Percentiles rank a stretch among this genome's conserved stretches.
Conservation (phyloP, 2,797 vertebrate species). For the Neostethus bicornis region DNA sequence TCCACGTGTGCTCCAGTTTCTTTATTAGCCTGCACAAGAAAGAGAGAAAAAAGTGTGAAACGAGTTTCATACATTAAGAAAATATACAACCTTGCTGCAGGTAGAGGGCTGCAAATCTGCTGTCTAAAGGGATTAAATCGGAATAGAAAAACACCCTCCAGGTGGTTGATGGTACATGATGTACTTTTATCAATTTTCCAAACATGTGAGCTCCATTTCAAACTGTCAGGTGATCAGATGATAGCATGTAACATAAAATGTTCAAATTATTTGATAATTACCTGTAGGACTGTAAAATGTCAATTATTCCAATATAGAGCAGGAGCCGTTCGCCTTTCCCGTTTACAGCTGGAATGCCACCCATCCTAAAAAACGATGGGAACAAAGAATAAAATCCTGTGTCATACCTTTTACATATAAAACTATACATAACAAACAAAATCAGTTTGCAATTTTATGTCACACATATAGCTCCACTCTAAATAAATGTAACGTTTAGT, state of each 20-base stretch:
- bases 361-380: conserved; percentile 84
- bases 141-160: neutral
- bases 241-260: neutral
- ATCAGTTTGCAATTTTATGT: too few species aligned
- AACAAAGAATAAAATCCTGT: neutral
- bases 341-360: conserved; percentile 94
- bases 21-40: conserved; percentile 90
- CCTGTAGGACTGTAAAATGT: conserved; percentile 98
- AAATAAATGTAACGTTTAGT: neutral
- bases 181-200: neutral
- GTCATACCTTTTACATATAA: neutral
- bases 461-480: neutral
- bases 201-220: conserved; percentile 11
- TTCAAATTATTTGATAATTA: conserved; percentile 49
- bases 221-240: neutral
- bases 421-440: neutral
- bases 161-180: neutral
- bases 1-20: conserved; percentile 99
- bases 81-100: neutral
- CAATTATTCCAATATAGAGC: conserved; percentile 94
- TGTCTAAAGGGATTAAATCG: neutral
- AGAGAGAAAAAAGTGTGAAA: conserved; percentile 22
- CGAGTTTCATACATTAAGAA: conserved; percentile 3
- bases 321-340: conserved; percentile 93
- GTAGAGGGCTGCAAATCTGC: conserved; percentile 4